These are phyloP conservation scores for Aotus griseimembra DNA, from an alignment of 2,797 vertebrate species.

Conservation along the genomic window DNA sequence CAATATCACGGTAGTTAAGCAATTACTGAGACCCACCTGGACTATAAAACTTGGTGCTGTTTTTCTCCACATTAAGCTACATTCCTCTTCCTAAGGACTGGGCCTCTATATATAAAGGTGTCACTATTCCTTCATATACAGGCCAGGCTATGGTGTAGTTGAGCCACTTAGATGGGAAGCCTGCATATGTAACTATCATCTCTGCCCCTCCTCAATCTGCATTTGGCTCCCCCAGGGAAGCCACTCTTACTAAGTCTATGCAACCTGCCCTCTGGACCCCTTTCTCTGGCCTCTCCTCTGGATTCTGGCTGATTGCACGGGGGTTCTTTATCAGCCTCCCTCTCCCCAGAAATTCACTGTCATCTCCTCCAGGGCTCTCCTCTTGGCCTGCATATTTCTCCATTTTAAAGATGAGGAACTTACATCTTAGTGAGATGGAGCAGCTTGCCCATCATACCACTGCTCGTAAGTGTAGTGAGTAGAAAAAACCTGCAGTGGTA, in stretches of 20 bases:
- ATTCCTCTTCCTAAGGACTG: neutral
- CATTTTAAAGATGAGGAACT: neutral
- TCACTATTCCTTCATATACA: neutral
- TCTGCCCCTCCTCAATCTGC: neutral
- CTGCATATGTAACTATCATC: neutral
- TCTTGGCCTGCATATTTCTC: neutral
- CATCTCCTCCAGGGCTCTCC: neutral
- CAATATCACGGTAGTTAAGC: neutral
- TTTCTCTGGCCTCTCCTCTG: neutral
- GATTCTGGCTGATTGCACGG: neutral
- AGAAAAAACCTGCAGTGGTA: neutral
- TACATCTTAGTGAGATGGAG: neutral
- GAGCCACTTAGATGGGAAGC: neutral
- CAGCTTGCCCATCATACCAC: neutral
- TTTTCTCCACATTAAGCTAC: neutral
- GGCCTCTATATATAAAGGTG: neutral
- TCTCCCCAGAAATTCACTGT: neutral
- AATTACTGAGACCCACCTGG: neutral
- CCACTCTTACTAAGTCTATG: neutral
- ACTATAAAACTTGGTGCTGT: neutral
- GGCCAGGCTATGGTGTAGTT: neutral
- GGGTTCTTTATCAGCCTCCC: neutral
- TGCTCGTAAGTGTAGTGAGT: neutral
- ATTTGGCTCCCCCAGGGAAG: neutral
- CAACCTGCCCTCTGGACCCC: rapidly evolving